Conservation (phyloP, 23 tunicate genomes). For the Diplosoma virens region DNA sequence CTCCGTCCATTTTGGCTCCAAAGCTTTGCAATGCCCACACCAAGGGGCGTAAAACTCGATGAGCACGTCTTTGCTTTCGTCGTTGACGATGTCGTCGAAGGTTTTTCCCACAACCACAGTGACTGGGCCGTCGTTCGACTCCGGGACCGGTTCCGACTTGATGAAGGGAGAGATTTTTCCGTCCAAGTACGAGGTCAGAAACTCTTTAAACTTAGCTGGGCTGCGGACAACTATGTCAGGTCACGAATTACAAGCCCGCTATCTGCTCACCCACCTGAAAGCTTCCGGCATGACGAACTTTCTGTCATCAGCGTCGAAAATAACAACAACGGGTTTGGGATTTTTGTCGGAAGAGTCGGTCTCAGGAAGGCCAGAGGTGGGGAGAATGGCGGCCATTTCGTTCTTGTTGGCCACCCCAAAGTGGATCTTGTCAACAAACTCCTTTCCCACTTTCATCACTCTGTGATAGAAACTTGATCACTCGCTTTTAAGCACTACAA, state of each 20-base stretch:
- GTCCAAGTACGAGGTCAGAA: conserved; percentile 41
- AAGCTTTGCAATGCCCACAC: conserved; percentile 96
- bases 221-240: conserved; percentile 20
- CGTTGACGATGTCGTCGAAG: conserved; percentile 93
- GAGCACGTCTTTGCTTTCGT: conserved; percentile 85
- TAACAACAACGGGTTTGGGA: conserved; percentile 65
- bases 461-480: too few relatives aligned
- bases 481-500: too few relatives aligned
- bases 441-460: conserved; percentile 85
- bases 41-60: conserved; percentile 97
- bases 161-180: conserved; percentile 71
- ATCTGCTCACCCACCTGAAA: conserved; percentile 55
- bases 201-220: conserved; percentile 45
- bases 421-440: conserved; percentile 39
- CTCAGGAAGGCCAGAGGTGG: conserved; percentile 50
- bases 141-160: conserved; percentile 92
- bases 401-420: conserved; percentile 61
- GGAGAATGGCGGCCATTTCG: conserved; percentile 46
- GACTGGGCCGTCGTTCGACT: conserved; percentile 71
- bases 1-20: conserved; percentile 92
- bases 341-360: conserved; percentile 24
- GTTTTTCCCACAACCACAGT: conserved; percentile 86
- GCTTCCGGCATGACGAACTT: conserved; percentile 80
- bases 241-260: background rate
- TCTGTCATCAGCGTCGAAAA: conserved; percentile 60